Percentiles rank a stretch among this genome's conserved stretches.
These are phyloP conservation scores for Champsocephalus gunnari DNA, from an alignment of 2,797 vertebrate species.

Conservation along the genomic window DNA sequence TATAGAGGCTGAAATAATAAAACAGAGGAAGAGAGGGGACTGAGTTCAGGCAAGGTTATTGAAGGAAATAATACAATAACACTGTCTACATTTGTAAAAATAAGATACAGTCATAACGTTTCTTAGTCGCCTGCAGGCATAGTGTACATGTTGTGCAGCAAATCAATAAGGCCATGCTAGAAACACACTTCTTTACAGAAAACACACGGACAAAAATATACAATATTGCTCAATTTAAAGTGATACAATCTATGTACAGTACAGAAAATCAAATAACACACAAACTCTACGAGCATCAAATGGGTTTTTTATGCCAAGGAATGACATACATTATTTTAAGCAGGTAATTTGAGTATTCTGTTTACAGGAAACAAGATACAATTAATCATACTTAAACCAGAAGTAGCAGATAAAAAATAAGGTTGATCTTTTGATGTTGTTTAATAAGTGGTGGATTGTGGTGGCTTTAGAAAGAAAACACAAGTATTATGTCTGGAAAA, in stretches of 20 bases:
- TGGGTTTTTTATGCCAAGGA: neutral
- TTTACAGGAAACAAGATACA: too few species aligned
- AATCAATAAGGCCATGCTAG: conserved; percentile 18
- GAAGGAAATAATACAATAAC: conserved; percentile 3
- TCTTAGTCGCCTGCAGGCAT: conserved; percentile 8
- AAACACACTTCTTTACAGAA: conserved; percentile 10
- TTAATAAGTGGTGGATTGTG: too few species aligned
- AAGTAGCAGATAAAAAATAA: too few species aligned
- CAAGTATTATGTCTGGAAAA: too few species aligned
- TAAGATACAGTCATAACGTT: neutral
- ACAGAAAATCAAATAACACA: neutral
- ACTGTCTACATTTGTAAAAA: neutral
- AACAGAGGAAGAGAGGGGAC: neutral
- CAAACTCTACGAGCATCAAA: neutral
- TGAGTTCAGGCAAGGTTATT: neutral
- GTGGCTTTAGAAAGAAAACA: too few species aligned
- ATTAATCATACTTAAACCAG: too few species aligned
- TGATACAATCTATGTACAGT: neutral
- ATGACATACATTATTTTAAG: too few species aligned
- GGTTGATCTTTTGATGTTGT: too few species aligned
- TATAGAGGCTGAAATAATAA: neutral
- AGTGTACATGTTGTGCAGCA: conserved; percentile 2
- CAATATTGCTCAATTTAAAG: neutral
- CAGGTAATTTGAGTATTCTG: too few species aligned
- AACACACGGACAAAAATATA: neutral